Evolutionary conservation across 2,888 invertebrate genomes (phyloP).

Genomic region (Pandemis corylana): DNA sequence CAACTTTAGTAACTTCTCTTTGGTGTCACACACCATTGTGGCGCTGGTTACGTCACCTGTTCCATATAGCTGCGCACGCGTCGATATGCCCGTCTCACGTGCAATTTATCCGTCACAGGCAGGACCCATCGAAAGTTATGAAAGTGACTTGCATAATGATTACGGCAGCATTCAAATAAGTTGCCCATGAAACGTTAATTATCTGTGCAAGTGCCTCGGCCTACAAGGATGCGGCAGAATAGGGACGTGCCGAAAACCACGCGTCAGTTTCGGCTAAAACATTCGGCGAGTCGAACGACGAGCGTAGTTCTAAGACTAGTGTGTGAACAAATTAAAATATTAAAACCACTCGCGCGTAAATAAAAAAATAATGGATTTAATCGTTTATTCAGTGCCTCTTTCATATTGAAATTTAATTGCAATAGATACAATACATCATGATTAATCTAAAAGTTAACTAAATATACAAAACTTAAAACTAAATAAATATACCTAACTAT

Average conservation of each 20-base stretch:
- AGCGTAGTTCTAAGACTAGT: no score
- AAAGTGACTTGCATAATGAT: slow-evolving; percentile 14
- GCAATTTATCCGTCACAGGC: background rate
- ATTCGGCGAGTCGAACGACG: background rate
- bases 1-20: no score
- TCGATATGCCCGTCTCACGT: background rate
- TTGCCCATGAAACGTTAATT: slow-evolving; percentile 15
- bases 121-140: slow-evolving; percentile 6
- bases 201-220: slow-evolving; percentile 4
- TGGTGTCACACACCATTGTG: no score
- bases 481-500: no score
- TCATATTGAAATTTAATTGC: no score
- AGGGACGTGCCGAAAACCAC: background rate
- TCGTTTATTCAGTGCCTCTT: no score
- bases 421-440: no score
- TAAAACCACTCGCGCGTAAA: no score
- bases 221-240: slow-evolving; percentile 11
- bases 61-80: background rate
- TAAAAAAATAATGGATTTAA: no score
- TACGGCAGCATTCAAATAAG: background rate
- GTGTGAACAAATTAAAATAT: no score
- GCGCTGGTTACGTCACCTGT: background rate
- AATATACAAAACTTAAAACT: no score
- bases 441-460: no score
- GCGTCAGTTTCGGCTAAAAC: background rate